A percentile compares a stretch with the other conserved stretches of the same genome.
Conservation (phyloP, 2,888 invertebrate species). For the Chydorus sphaericus region DNA sequence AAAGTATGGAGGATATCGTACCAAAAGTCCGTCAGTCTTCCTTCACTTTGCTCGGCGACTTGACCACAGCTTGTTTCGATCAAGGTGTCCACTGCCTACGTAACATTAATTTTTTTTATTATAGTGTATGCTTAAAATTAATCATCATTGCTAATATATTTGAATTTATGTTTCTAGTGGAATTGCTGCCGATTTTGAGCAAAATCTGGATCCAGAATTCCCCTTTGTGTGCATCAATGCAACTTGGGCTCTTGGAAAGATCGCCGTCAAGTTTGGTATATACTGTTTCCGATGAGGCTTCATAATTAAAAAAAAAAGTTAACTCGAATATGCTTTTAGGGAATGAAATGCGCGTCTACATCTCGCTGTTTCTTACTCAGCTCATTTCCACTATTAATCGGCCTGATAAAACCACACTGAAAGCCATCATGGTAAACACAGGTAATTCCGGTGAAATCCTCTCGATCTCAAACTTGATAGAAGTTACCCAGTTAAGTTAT, state of each 20-base stretch:
- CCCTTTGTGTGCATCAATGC: constrained; percentile 99
- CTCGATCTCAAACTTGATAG: too few species aligned
- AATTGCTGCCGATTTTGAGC: constrained; percentile 92
- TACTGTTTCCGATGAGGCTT: constrained; percentile 17
- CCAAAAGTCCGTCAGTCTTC: constrained; percentile 97
- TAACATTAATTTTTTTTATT: constrained; percentile 26
- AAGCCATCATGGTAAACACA: constrained; percentile 98
- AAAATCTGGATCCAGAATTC: constrained; percentile 90
- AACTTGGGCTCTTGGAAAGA: constrained; percentile 99
- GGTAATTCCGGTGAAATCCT: too few species aligned
- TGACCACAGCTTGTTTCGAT: constrained; percentile 96
- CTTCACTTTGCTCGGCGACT: constrained; percentile 90
- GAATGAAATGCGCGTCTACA: constrained; percentile 79
- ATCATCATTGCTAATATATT: constrained; percentile 4
- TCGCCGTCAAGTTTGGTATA: constrained; percentile 89
- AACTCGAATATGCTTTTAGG: constrained; percentile 41
- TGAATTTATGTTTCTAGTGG: constrained; percentile 38
- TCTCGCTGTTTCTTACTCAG: constrained; percentile 74
- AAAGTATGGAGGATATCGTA: constrained; percentile 96
- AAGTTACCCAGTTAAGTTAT: too few species aligned
- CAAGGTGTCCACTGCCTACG: constrained; percentile 88
- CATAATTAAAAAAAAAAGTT: not conserved
- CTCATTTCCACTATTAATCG: constrained; percentile 91
- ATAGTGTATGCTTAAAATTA: too few species aligned
- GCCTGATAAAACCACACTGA: constrained; percentile 89